Evolutionary conservation across 2,888 invertebrate genomes (phyloP).

Genomic region (Dorcus parallelipipedus): DNA sequence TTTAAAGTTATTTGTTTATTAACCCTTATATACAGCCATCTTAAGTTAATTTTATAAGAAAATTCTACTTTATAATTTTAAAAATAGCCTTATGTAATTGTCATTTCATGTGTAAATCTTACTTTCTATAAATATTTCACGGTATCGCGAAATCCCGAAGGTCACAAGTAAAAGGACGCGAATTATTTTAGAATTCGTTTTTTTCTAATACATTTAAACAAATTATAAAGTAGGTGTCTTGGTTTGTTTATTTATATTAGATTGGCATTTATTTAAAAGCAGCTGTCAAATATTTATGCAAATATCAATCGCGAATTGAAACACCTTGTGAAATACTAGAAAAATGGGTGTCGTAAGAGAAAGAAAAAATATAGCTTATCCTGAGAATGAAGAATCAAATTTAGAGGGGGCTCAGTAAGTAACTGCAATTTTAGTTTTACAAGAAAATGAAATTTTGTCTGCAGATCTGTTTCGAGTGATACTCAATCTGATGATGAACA

Average conservation of each 20-base stretch:
- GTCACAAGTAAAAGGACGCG: no score
- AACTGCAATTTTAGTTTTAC: no score
- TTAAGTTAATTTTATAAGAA: no score
- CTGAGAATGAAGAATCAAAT: background rate
- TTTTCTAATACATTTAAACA: background rate
- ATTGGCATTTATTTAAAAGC: background rate
- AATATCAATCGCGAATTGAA: background rate
- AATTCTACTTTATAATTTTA: no score
- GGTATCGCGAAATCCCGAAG: no score
- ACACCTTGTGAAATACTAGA: background rate
- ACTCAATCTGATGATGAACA: slow-evolving; percentile 3
- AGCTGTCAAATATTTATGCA: background rate
- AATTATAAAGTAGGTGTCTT: background rate
- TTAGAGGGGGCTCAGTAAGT: background rate
- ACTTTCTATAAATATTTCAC: no score
- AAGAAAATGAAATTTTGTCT: no score
- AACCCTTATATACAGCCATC: no score
- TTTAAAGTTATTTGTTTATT: no score
- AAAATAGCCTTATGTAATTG: no score
- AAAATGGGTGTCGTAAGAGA: slow-evolving; percentile 9
- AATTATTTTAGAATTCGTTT: background rate
- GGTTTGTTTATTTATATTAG: background rate
- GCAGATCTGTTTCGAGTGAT: background rate
- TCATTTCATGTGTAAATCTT: no score
- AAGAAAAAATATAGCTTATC: slow-evolving; percentile 1